These are phyloP conservation scores for Bombus sylvicola DNA, from an alignment of 1,140 invertebrate genomes.

Conservation along the genomic window DNA sequence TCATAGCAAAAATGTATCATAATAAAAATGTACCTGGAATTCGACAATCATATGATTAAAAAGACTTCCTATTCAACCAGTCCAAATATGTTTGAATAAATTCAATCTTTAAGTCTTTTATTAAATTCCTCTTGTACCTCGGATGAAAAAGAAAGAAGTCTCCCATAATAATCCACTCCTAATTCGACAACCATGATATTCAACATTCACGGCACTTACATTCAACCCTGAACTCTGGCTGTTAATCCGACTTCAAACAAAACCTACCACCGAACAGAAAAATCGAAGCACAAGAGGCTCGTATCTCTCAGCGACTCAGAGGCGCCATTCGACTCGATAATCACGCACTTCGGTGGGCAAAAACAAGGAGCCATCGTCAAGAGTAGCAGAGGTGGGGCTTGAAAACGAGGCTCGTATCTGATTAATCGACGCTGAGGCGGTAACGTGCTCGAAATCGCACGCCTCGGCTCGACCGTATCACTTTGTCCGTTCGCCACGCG, in stretches of 20 bases:
- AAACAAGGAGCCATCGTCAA: background rate
- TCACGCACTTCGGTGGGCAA: conserved; percentile 12
- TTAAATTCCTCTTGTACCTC: background rate
- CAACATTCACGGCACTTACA: background rate
- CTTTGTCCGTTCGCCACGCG: conserved; percentile 10
- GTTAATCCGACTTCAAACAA: background rate
- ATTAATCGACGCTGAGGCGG: conserved; percentile 12
- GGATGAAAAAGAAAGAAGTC: background rate
- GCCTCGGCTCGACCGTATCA: background rate
- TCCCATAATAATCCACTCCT: background rate
- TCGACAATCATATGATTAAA: background rate
- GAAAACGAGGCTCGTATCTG: background rate
- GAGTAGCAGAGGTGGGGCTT: background rate
- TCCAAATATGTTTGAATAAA: background rate
- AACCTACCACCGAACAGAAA: background rate
- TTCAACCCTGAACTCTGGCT: background rate
- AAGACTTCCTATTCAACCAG: too few species aligned
- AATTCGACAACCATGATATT: background rate
- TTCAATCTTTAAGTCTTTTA: background rate
- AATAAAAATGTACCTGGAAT: background rate
- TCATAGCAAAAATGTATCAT: too few species aligned
- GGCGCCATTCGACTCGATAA: conserved; percentile 31
- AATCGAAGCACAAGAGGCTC: background rate
- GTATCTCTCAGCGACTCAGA: background rate
- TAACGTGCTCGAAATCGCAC: conserved; percentile 20